These are phyloP conservation scores for Campylomormyrus tamandua DNA, from an alignment of 2,113 vertebrate genomes.

Conservation along the genomic window DNA sequence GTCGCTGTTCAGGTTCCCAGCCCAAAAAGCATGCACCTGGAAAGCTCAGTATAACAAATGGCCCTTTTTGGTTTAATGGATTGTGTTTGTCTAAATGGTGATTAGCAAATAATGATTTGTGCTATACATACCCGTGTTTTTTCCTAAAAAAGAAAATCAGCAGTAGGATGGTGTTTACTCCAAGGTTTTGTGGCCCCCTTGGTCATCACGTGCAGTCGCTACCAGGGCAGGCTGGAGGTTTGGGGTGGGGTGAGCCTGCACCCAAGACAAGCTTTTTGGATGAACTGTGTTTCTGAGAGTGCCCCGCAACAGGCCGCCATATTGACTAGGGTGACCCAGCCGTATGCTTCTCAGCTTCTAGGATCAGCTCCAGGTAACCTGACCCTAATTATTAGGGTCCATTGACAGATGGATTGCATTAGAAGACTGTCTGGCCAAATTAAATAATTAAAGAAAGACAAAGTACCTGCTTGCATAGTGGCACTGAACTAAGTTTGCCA, in stretches of 20 bases:
- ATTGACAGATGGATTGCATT: not conserved
- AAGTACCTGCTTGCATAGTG: not conserved
- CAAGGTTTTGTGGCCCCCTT: not conserved
- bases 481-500: not conserved
- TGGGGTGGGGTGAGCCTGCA: not conserved
- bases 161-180: not conserved
- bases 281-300: not conserved
- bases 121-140: not conserved
- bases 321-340: not conserved
- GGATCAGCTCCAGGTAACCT: not conserved
- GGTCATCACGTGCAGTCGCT: not conserved
- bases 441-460: not conserved
- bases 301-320: not conserved
- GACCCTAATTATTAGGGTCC: not conserved
- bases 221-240: not conserved
- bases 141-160: not conserved
- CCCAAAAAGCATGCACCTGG: not conserved
- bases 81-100: not conserved
- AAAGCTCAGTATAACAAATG: not conserved
- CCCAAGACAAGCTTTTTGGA: not conserved
- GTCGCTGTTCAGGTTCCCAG: not conserved
- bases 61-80: not conserved
- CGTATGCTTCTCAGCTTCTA: not conserved
- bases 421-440: not conserved
- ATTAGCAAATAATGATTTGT: not conserved